These are phyloP conservation scores for Entomobrya proxima DNA, from an alignment of 2,888 invertebrate genomes.

Conservation along the genomic window DNA sequence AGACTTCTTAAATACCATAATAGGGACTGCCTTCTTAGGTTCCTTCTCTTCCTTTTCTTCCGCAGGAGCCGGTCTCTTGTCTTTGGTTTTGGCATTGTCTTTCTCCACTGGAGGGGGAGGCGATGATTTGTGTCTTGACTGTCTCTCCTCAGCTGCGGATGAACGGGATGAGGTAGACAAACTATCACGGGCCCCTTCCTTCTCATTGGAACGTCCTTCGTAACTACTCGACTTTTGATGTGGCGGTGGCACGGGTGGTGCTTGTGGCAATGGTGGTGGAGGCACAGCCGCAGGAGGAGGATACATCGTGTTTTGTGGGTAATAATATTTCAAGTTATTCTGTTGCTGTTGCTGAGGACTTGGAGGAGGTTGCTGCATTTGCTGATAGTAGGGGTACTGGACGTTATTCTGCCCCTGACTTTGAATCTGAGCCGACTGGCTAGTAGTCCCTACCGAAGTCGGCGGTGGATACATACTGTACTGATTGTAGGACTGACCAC, in stretches of 20 bases:
- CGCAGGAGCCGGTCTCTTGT: constrained; percentile 5
- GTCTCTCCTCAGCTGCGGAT: too few species aligned
- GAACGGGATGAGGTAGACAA: background rate
- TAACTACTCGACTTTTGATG: background rate
- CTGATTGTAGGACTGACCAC: constrained; percentile 41
- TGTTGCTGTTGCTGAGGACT: too few species aligned
- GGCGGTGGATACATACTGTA: constrained; percentile 40
- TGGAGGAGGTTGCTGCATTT: constrained; percentile 39
- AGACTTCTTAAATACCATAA: constrained; percentile 74
- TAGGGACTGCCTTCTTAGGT: constrained; percentile 73
- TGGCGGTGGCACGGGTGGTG: constrained; percentile 13
- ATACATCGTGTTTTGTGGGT: constrained; percentile 25
- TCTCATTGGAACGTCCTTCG: background rate
- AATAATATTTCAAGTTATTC: constrained; percentile 36
- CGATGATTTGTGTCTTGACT: background rate
- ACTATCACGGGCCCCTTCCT: background rate
- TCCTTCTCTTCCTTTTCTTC: constrained; percentile 71
- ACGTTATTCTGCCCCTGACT: constrained; percentile 30
- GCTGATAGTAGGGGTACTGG: constrained; percentile 22
- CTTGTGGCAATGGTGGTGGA: constrained; percentile 55
- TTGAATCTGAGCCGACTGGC: background rate
- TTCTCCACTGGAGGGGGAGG: background rate
- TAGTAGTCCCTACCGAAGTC: background rate
- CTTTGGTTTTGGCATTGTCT: constrained; percentile 13
- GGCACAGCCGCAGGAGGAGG: constrained; percentile 30